A percentile compares a stretch with the other conserved stretches of the same genome.
phyloP scores from a whole-genome alignment of 2,113 vertebrate species.

The Maccullochella peelii region DNA sequence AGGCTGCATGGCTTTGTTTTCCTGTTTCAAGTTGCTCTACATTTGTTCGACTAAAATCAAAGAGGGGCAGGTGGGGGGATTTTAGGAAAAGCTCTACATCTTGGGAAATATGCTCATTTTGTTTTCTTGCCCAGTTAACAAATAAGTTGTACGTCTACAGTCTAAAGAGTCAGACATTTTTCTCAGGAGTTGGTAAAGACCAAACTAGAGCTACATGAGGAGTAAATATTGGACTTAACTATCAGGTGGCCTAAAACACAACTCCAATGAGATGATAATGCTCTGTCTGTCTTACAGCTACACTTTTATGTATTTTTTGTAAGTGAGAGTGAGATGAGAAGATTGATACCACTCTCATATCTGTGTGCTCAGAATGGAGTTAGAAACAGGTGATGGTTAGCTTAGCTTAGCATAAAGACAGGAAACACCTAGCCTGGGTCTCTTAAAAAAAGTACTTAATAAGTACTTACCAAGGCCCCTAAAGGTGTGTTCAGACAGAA shows the following conservation, averaged over 20 bases:
- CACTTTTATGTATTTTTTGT: not conserved
- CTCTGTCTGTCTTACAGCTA: not conserved
- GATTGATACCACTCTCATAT: not conserved
- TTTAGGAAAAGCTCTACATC: not conserved
- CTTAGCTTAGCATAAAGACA: not conserved
- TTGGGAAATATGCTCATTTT: not conserved
- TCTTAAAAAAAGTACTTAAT: no score
- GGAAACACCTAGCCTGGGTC: no score
- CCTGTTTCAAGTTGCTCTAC: not conserved
- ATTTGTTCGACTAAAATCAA: not conserved
- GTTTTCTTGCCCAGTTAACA: not conserved
- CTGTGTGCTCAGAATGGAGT: not conserved
- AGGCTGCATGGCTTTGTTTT: constrained; percentile 19
- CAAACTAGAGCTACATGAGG: not conserved
- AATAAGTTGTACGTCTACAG: not conserved
- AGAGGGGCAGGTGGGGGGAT: not conserved
- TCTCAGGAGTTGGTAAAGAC: not conserved
- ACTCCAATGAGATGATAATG: not conserved
- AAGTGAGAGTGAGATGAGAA: not conserved
- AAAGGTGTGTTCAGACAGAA: not conserved
- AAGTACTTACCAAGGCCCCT: no score
- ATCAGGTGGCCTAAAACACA: not conserved
- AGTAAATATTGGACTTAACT: not conserved
- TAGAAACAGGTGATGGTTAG: not conserved
- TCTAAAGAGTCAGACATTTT: not conserved